Base-by-base conservation (phyloP, 2,888 invertebrate species). In the Homarus gammarus region DNA sequence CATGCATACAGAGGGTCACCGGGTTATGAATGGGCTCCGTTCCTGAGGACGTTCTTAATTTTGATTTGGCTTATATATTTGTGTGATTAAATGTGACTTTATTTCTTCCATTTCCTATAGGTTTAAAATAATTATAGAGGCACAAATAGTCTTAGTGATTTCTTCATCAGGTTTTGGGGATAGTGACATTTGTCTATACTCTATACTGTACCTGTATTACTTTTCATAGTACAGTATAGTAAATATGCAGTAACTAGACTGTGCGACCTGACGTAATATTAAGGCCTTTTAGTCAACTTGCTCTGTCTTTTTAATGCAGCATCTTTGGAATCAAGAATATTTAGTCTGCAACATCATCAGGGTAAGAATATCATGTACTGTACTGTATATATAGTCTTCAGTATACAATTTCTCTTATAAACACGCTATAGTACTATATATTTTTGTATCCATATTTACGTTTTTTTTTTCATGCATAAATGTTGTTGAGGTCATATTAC, bases 281-380 rank as follows among this genome's bases (percentile, higher is more conserved):
- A 27, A 64, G 27, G 27, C 64, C 6, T 75, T n/a, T 22, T 22
- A 38, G 22, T 49, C 6, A 38, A n/a, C 27, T 75, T 64, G 36
- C 18, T 38, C 22, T 36, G 38, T 81, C 44, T 40, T 70, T 31
- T 73, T 73, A 87, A 85, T 91, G 92, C 92, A 93, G 93, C 93
- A 89, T 92, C 93, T 93, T 93, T 93, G 93, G 93, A 93, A 91
- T 93, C 96, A 87, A 95, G 96, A 92, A 96, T 96, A 93, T 96
- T 96, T 94, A 97, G 96, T 94, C 96, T 97, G 93, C 97, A 97
- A 94, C 96, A 96, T 93, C 96, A 96, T 93, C 96, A 97, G 93
- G 97, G 97, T 97, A 95, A 96, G 96, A 95, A 94, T 33, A 36
- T 56, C 22, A 72, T 72, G 10, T 10, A 44, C 44, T 44, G 44